Evolutionary conservation across 2,888 invertebrate genomes (phyloP), one percentile per base, ranked within the genome.

Genomic region (Monopis laevigella): DNA sequence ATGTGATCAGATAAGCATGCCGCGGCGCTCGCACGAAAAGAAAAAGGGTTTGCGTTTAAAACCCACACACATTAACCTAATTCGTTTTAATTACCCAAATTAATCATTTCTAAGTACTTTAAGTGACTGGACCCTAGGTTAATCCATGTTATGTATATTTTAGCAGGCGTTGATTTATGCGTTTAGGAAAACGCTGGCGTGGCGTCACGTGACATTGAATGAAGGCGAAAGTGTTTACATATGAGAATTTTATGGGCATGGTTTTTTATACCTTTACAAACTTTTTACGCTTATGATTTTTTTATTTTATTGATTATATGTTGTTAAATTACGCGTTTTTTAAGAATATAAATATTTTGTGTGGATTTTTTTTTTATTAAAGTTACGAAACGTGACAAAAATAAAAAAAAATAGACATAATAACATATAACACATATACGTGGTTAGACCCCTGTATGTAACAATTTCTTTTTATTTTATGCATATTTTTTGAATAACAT

Each of bases 41-140:
- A 62, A 55, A 51, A 46, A 52, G 58, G 58, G 62, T 62, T 65
- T 58, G 62, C 52, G 61, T 61, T 62, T 55, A 60, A 65, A 72
- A 69, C 63, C 62, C 69, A 67, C 66, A 70, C 66, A 75, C 71
- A 78, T 78, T 78, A 78, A 78, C 78, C 78, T 77, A 77, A 77
- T 78, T 78, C 64, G 65, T 72, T 73, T 71, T 73, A 77, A 78
- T 77, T 74, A 70, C 65, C 59, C 62, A 59, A 67, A 68, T 71
- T 72, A 73, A 75, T 77, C 73, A 73, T 73, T 74, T 59, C 61
- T 65, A 62, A 73, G 63, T 62, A 69, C 60, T 65, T 62, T 56
- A 56, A 60, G 60, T 64, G 59, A 56, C 53, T 60, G 55, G 52
- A 49, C 53, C 50, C 50, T 50, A 49, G 55, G 56, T 53, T 59